Evolutionary conservation across 2,113 vertebrate species (phyloP).

Genomic region (Brienomyrus longianalis): DNA sequence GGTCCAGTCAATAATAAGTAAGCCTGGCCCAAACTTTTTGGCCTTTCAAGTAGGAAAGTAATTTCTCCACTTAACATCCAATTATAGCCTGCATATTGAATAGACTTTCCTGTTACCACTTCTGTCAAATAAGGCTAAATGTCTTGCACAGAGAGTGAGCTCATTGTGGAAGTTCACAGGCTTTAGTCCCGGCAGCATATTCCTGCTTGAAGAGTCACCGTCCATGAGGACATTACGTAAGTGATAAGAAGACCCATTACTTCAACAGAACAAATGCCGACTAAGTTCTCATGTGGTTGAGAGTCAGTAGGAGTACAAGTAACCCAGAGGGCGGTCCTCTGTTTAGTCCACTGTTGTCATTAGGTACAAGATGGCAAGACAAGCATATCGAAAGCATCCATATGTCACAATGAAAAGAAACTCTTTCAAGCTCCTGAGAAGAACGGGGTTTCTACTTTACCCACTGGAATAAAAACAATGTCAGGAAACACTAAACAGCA

Average conservation of each 20-base stretch:
- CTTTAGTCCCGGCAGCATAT: background rate
- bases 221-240: background rate
- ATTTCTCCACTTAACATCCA: background rate
- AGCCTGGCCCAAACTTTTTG: background rate
- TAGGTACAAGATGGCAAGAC: background rate
- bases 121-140: background rate
- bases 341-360: background rate
- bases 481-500: background rate
- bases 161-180: background rate
- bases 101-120: background rate
- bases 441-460: background rate
- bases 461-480: background rate
- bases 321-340: background rate
- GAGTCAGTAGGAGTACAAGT: slow-evolving; percentile 8
- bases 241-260: slow-evolving; percentile 4
- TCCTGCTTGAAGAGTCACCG: background rate
- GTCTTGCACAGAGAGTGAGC: background rate
- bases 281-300: background rate
- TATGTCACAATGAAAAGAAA: background rate
- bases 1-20: background rate
- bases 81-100: background rate
- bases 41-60: background rate
- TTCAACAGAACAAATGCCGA: background rate
- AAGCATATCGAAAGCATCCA: background rate
- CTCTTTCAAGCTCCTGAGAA: background rate